Evolutionary conservation across 2,888 invertebrate genomes (phyloP).

Genomic region (Drosophila imparisetae): DNA sequence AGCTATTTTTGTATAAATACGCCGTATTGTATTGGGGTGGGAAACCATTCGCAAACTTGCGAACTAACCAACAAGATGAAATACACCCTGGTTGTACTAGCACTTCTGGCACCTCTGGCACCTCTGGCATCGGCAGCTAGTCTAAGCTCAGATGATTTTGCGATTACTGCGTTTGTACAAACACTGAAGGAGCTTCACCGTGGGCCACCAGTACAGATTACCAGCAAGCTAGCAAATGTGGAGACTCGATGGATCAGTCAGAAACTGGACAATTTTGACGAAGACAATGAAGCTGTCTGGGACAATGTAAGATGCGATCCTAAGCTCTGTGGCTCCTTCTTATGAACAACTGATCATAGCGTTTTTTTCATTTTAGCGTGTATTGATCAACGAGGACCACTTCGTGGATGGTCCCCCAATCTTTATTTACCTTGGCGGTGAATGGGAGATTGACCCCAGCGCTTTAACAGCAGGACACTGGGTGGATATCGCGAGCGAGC

Average conservation of each 20-base stretch:
- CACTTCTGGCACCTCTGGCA: conserved; percentile 30
- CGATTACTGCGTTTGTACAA: conserved; percentile 26
- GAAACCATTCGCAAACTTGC: conserved; percentile 54
- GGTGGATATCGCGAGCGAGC: too few relatives aligned
- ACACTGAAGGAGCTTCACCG: conserved; percentile 46
- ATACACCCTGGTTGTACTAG: conserved; percentile 29
- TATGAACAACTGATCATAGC: too few relatives aligned
- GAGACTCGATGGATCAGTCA: conserved; percentile 85
- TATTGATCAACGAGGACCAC: too few relatives aligned
- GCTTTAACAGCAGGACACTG: too few relatives aligned
- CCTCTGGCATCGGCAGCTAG: not conserved
- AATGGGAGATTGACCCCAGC: too few relatives aligned
- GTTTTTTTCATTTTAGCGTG: too few relatives aligned
- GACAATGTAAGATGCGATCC: conserved; percentile 78
- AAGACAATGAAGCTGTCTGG: conserved; percentile 85
- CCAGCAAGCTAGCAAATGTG: conserved; percentile 38
- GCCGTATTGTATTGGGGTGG: conserved; percentile 21
- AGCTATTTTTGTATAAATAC: conserved; percentile 60
- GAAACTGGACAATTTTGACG: conserved; percentile 86
- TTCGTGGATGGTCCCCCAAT: too few relatives aligned
- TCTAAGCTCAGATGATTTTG: not conserved
- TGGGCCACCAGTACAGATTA: conserved; percentile 35
- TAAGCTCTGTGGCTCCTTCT: too few relatives aligned
- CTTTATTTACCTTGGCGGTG: too few relatives aligned
- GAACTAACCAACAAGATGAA: conserved; percentile 53